A percentile compares a stretch with the other conserved stretches of the same genome.
Evolutionary conservation across 2,888 invertebrate genomes (phyloP).

Genomic region (Caenorhabditis macrosperma): DNA sequence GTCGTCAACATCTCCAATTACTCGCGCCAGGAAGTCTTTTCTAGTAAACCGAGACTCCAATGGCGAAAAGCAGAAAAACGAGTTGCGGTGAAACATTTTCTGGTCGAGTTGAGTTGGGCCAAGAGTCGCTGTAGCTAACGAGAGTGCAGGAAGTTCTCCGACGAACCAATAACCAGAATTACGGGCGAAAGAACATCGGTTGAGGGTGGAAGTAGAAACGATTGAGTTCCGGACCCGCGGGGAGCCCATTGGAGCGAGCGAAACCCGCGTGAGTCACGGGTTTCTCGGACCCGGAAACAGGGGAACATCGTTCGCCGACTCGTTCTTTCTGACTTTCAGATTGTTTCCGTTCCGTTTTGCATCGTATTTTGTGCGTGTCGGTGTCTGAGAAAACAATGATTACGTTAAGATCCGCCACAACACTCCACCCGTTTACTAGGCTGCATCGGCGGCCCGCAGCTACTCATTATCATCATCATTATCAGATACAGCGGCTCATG

Average conservation of each 20-base stretch:
- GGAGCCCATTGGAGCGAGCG: constrained; percentile 45
- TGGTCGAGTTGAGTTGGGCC: constrained; percentile 37
- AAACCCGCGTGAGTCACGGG: constrained; percentile 21
- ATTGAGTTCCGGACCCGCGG: constrained; percentile 21
- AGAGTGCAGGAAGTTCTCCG: constrained; percentile 13
- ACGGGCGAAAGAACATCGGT: background rate
- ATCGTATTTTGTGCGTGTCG: background rate
- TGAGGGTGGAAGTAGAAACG: constrained; percentile 40
- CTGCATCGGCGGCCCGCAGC: too few relatives aligned
- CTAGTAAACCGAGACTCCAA: constrained; percentile 42
- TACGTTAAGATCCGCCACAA: background rate
- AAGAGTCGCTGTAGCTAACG: constrained; percentile 18
- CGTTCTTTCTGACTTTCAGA: background rate
- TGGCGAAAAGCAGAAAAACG: constrained; percentile 31
- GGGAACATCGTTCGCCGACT: background rate
- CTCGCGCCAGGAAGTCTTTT: constrained; percentile 10
- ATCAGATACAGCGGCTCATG: too few relatives aligned
- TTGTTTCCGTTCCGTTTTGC: background rate
- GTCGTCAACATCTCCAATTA: constrained; percentile 49
- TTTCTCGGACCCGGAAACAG: background rate
- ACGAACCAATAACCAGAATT: constrained; percentile 40
- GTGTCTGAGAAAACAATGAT: background rate
- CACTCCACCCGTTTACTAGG: constrained; percentile 14
- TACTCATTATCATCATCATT: constrained; percentile 3
- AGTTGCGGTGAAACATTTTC: constrained; percentile 18